Conservation (phyloP, 1,140 invertebrate genomes). For the Mamestra configurata region DNA sequence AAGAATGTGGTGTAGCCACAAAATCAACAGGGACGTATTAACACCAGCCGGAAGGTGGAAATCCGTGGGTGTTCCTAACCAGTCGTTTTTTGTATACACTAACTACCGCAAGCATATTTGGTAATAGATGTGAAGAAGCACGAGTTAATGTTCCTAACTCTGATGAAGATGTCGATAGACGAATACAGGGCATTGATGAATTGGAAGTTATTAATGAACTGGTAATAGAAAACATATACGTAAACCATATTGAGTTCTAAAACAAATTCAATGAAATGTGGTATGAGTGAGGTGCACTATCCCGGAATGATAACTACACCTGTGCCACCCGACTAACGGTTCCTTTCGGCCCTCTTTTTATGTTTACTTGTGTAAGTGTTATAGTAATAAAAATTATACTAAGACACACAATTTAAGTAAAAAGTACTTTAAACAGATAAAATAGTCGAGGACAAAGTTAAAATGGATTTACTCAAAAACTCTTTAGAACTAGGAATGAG, state of each 20-base stretch:
- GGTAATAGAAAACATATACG: not conserved
- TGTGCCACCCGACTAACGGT: conserved; percentile 59
- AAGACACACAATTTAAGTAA: not conserved
- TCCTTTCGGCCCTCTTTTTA: conserved; percentile 53
- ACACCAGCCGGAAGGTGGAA: conserved; percentile 74
- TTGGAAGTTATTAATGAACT: not conserved
- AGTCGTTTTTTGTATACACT: conserved; percentile 68
- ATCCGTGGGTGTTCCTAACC: conserved; percentile 83
- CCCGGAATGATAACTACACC: conserved; percentile 51
- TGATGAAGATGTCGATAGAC: conserved; percentile 17
- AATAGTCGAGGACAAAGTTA: not conserved
- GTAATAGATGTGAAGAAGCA: conserved; percentile 62
- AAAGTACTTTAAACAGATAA: conserved; percentile 4
- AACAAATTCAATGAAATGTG: conserved; percentile 3
- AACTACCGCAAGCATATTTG: conserved; percentile 66
- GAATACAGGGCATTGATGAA: not conserved
- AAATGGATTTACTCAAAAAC: not conserved
- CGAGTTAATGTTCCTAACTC: conserved; percentile 19
- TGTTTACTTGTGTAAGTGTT: conserved; percentile 55
- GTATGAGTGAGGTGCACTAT: not conserved
- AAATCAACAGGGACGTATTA: conserved; percentile 84
- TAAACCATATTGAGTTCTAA: not conserved
- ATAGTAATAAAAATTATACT: conserved; percentile 54
- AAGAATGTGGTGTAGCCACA: conserved; percentile 67
- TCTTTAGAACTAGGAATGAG: not conserved